These are phyloP conservation scores for Tholera decimalis DNA, from an alignment of 2,888 invertebrate genomes.

Conservation along the genomic window DNA sequence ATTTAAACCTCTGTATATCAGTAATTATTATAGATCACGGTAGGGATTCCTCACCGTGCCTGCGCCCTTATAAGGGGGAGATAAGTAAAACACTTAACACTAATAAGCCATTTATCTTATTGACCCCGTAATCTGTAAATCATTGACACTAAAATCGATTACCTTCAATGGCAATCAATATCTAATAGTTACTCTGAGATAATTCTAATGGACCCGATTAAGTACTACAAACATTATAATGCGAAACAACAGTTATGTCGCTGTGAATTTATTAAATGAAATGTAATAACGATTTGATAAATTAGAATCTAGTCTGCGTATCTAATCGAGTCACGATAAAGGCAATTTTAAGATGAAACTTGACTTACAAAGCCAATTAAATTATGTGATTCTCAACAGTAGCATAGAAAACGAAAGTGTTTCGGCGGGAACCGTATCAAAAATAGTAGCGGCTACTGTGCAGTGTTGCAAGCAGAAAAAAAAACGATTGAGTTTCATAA, in stretches of 20 bases:
- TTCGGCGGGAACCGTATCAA: slow-evolving; percentile 56
- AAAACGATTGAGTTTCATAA: slow-evolving; percentile 43
- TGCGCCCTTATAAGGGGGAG: slow-evolving; percentile 19
- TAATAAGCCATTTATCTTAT: slow-evolving; percentile 56
- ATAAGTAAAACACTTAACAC: slow-evolving; percentile 44
- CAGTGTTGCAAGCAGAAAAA: slow-evolving; percentile 49
- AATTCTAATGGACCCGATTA: slow-evolving; percentile 53
- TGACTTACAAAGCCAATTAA: slow-evolving; percentile 9
- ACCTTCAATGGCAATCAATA: slow-evolving; percentile 43
- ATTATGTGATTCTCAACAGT: slow-evolving; percentile 26
- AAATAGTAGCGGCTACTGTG: slow-evolving; percentile 46
- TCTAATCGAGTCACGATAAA: slow-evolving; percentile 54
- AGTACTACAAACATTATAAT: slow-evolving; percentile 26
- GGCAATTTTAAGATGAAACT: slow-evolving; percentile 24
- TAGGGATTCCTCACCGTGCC: slow-evolving; percentile 12
- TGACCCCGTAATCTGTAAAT: slow-evolving; percentile 44
- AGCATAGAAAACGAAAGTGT: slow-evolving; percentile 60
- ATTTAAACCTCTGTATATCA: neutral
- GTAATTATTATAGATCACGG: neutral
- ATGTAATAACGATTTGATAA: slow-evolving; percentile 27
- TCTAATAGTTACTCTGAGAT: slow-evolving; percentile 29
- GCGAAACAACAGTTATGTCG: slow-evolving; percentile 35
- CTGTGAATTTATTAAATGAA: neutral
- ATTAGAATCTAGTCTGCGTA: slow-evolving; percentile 35
- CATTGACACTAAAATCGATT: slow-evolving; percentile 44